Evolutionary conservation across 1,140 invertebrate species (phyloP), one percentile per base, ranked within the genome.

Genomic region (Leptopilina clavipes): DNA sequence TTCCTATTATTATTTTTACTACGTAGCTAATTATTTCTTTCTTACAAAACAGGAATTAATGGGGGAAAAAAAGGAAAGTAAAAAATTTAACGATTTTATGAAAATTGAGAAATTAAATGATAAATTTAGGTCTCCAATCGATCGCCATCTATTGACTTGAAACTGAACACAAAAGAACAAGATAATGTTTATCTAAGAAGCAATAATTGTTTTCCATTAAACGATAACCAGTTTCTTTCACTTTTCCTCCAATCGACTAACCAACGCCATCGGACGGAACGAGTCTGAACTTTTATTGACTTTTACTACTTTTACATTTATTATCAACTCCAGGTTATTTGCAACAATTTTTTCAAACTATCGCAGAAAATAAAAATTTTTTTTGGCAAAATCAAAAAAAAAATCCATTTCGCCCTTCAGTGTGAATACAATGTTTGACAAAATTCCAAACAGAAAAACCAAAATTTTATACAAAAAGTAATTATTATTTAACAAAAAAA

Each of bases 181-280:
- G 25, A 65, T 31, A 65, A 14, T 11, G 65, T 72, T 48, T 73
- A 73, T 56, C 75, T 81, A 81, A 76, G 44, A 71, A 43, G 44
- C 37, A 71, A 44, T 43, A 71, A 48, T 43, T 71, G 40, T 48
- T 71, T 71, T 44, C 12, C 40, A 71, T 48, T 44, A 17, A 65
- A 37, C 11, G 25, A 65, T 65, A 65, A 25, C 25, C 11, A 65
- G 59, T 71, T 71, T 71, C 70, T 71, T 43, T 71, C 18, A 43
- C 70, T 65, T 65, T 65, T 65, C 25, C 22, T 65, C 31, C 12
- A 31, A 65, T 31, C 25, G 22, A 31, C 18, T 59, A 59, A 31
- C 56, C 56, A 65, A 65, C 59, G 59, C 59, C 59, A 65, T 65
- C 59, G 59, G 19, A 31, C 59, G 59, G 59, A 7, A n/a, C 3